A percentile compares a stretch with the other conserved stretches of the same genome.
Evolutionary conservation across 1,140 invertebrate species (phyloP).

Genomic region (Hypsibius dujardini): DNA sequence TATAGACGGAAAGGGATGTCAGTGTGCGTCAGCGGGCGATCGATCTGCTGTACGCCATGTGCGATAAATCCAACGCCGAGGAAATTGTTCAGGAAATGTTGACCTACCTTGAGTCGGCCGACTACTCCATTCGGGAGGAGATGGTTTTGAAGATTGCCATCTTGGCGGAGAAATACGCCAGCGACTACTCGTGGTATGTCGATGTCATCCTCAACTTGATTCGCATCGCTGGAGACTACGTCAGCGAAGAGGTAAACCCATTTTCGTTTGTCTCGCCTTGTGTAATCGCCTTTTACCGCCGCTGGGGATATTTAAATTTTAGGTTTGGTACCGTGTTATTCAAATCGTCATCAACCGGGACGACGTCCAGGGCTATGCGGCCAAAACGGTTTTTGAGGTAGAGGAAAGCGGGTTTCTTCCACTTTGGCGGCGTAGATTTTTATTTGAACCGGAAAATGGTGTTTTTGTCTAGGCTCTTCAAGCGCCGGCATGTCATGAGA

Average conservation of each 20-base stretch:
- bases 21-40: slow-evolving; percentile 95
- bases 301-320: neutral
- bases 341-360: slow-evolving; percentile 99
- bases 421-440: too few relatives aligned
- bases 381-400: slow-evolving; percentile 94
- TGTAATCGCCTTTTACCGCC: neutral
- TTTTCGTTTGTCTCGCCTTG: neutral
- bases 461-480: slow-evolving; percentile 53
- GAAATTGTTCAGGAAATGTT: slow-evolving; percentile 99
- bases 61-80: slow-evolving; percentile 95
- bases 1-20: slow-evolving; percentile 87
- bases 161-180: slow-evolving; percentile 96
- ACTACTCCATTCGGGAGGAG: slow-evolving; percentile 98
- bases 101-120: slow-evolving; percentile 93
- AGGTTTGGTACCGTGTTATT: slow-evolving; percentile 98
- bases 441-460: too few relatives aligned
- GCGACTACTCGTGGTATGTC: slow-evolving; percentile 96
- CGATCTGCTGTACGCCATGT: slow-evolving; percentile 99
- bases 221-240: slow-evolving; percentile 97
- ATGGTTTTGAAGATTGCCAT: slow-evolving; percentile 99
- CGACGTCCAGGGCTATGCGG: slow-evolving; percentile 96
- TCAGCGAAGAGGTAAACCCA: slow-evolving; percentile 47
- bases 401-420: neutral
- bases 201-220: slow-evolving; percentile 99
- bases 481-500: slow-evolving; percentile 97